Conservation (phyloP, 2,113 vertebrate genomes). For the Percina caprodes region DNA sequence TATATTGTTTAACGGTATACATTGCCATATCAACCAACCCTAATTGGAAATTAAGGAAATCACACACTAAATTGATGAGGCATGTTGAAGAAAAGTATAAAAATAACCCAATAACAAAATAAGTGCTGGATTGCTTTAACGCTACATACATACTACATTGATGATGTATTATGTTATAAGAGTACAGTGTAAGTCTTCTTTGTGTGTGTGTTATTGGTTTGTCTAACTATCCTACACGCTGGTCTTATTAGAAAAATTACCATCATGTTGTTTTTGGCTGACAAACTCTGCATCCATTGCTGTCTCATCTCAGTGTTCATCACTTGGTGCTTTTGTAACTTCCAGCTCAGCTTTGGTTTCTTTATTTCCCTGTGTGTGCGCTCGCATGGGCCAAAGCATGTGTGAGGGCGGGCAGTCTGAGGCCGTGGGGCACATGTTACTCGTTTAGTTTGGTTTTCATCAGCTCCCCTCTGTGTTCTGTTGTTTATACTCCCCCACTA, state of each 20-base stretch:
- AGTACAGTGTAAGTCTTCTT: not conserved
- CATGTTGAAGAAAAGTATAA: not conserved
- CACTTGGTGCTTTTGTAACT: conserved; percentile 51
- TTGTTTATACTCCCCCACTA: conserved; percentile 68
- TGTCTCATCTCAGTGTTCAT: conserved; percentile 45
- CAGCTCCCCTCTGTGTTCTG: conserved; percentile 70
- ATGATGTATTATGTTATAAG: not conserved
- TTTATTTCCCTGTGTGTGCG: conserved; percentile 42
- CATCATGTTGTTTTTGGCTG: conserved; percentile 39
- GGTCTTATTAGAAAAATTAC: conserved; percentile 10
- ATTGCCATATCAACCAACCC: not conserved
- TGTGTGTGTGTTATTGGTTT: conserved; percentile 4
- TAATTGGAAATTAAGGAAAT: not conserved
- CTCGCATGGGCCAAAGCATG: conserved; percentile 51
- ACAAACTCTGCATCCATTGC: conserved; percentile 14
- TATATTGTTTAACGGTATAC: not conserved
- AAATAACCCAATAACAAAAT: not conserved
- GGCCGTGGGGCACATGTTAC: conserved; percentile 73
- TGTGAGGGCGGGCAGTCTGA: conserved; percentile 62
- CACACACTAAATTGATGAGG: not conserved
- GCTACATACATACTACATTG: not conserved
- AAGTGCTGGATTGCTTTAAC: not conserved
- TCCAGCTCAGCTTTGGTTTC: conserved; percentile 53
- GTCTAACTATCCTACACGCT: not conserved
- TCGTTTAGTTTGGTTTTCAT: conserved; percentile 78